These are phyloP conservation scores for Hydractinia echinata DNA, from an alignment of 30 jellyfish, hydroid and myxozoan genomes.

Conservation along the genomic window DNA sequence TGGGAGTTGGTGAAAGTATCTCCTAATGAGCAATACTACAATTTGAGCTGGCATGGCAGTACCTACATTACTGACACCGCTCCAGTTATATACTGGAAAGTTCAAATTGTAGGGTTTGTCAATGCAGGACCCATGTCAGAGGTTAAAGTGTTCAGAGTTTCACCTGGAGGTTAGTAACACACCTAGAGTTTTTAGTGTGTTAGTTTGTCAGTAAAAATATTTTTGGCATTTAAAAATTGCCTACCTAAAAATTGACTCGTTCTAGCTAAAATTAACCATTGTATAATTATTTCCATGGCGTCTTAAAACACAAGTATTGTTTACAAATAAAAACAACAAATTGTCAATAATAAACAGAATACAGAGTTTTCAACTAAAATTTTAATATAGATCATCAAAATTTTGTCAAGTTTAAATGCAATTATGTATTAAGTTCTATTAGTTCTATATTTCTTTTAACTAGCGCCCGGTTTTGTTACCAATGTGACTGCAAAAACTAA, in stretches of 20 bases:
- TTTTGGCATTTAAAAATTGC: no score
- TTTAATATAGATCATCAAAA: no score
- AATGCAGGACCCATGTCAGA: constrained; percentile 79
- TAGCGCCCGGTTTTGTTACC: constrained; percentile 46
- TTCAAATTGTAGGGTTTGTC: constrained; percentile 58
- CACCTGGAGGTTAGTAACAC: constrained; percentile 42
- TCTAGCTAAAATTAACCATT: no score
- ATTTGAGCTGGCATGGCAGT: constrained; percentile 29
- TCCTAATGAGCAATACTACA: constrained; percentile 36
- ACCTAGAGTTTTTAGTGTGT: no score
- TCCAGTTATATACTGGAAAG: constrained; percentile 50
- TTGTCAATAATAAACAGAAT: no score
- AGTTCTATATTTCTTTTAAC: background rate
- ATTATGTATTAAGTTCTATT: background rate
- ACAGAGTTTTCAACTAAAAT: no score
- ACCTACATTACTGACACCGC: background rate
- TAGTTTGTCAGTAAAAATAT: no score
- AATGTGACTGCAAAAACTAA: constrained; percentile 27
- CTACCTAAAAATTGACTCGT: no score
- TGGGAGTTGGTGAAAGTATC: constrained; percentile 11
- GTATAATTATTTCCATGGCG: no score
- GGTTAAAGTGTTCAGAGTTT: constrained; percentile 27
- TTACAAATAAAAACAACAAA: no score
- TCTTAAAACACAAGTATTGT: background rate
- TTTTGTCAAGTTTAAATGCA: background rate